phyloP scores from a whole-genome alignment of 92 coral and sea anemone species.

The Plumapathes pennacea region DNA sequence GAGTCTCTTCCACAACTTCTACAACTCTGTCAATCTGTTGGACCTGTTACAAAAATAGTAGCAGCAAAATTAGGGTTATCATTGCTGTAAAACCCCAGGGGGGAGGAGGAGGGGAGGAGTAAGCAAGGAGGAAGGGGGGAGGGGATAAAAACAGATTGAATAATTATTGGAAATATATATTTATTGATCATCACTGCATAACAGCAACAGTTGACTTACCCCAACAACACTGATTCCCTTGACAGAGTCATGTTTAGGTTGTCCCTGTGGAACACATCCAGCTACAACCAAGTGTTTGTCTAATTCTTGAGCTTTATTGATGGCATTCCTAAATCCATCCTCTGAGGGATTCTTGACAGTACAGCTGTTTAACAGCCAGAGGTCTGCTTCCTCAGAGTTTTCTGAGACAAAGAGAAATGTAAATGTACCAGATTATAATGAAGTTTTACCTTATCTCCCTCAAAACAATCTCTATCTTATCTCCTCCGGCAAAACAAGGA shows the following conservation, averaged over 20 bases:
- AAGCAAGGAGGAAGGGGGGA: too few relatives aligned
- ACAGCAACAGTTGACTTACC: conserved; percentile 61
- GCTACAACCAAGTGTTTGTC: conserved; percentile 87
- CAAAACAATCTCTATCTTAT: too few relatives aligned
- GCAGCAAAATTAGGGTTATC: neutral
- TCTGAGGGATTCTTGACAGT: conserved; percentile 96
- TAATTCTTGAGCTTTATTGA: conserved; percentile 81
- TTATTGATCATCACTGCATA: neutral
- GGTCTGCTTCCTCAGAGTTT: conserved; percentile 78
- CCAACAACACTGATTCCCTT: conserved; percentile 94
- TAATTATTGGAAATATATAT: neutral
- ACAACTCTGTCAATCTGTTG: conserved; percentile 99
- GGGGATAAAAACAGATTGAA: neutral
- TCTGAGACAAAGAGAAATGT: conserved; percentile 34
- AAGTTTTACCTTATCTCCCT: too few relatives aligned
- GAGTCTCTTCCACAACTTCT: conserved; percentile 93
- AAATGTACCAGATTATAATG: too few relatives aligned
- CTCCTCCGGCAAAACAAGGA: too few relatives aligned
- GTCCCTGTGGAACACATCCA: conserved; percentile 98
- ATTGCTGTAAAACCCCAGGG: neutral
- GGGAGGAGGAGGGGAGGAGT: too few relatives aligned
- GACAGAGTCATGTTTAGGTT: conserved; percentile 86
- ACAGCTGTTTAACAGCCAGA: conserved; percentile 95
- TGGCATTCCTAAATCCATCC: conserved; percentile 90
- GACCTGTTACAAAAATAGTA: conserved; percentile 66